Evolutionary conservation across 2,888 invertebrate genomes (phyloP).

Genomic region (Rapana venosa): DNA sequence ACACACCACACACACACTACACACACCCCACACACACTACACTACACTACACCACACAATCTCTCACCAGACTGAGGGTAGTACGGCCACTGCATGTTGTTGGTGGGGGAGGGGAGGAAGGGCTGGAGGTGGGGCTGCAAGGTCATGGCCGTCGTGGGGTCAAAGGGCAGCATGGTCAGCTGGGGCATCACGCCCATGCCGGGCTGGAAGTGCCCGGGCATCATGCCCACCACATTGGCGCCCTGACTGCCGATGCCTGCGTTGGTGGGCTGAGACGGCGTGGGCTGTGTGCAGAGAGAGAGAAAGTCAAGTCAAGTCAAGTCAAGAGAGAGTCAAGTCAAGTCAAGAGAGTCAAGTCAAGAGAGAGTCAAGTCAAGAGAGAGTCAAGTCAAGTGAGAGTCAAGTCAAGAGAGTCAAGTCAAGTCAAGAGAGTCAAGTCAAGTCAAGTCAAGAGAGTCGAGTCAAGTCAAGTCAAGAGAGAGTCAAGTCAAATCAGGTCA

Average conservation of each 20-base stretch:
- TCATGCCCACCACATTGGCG: slow-evolving; percentile 30
- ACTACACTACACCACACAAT: background rate
- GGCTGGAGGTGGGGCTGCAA: slow-evolving; percentile 35
- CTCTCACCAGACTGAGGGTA: slow-evolving; percentile 51
- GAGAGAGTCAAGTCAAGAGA: background rate
- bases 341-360: background rate
- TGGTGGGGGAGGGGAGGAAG: slow-evolving; percentile 14
- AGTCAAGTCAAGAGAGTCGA: too few relatives aligned
- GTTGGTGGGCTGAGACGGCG: slow-evolving; percentile 11
- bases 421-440: too few relatives aligned
- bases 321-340: background rate
- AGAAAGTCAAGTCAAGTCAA: background rate
- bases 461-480: too few relatives aligned
- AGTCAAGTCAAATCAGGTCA: too few relatives aligned
- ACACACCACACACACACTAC: background rate
- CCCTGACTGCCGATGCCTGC: background rate
- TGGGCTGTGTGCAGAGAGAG: background rate
- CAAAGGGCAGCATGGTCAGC: slow-evolving; percentile 44
- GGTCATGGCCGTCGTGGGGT: slow-evolving; percentile 38
- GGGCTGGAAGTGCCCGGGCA: slow-evolving; percentile 37
- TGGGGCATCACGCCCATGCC: slow-evolving; percentile 42
- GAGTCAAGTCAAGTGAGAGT: too few relatives aligned
- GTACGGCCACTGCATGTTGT: slow-evolving; percentile 53
- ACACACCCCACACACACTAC: slow-evolving; percentile 4
- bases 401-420: too few relatives aligned